A percentile compares a stretch with the other conserved stretches of the same genome.
Evolutionary conservation across 2,797 vertebrate species (phyloP).

Genomic region (Paedocypris micromegethes): DNA sequence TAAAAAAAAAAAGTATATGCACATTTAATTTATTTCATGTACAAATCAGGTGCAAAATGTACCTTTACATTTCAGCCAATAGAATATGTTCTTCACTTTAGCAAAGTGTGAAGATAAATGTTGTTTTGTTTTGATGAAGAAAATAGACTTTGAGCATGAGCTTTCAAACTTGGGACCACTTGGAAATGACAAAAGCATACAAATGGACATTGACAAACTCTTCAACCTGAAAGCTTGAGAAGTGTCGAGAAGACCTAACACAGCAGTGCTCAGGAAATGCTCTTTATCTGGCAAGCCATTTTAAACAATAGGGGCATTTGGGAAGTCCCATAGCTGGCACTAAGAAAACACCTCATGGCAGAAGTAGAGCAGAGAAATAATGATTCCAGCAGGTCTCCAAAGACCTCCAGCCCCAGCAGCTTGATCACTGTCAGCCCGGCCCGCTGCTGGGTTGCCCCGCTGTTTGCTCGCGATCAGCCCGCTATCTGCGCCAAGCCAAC

Average conservation of each 20-base stretch:
- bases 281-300: slow-evolving; percentile 23
- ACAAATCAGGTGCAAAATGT: no score
- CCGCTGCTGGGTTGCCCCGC: slow-evolving; percentile 37
- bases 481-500: slow-evolving; percentile 21
- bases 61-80: no score
- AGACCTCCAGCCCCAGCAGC: slow-evolving; percentile 38
- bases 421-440: slow-evolving; percentile 49
- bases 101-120: no score
- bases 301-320: slow-evolving; percentile 37
- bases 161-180: no score
- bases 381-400: slow-evolving; percentile 49
- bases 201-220: no score
- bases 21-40: no score
- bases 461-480: slow-evolving; percentile 31
- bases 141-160: no score
- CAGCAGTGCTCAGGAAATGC: slow-evolving; percentile 21
- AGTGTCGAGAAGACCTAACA: slow-evolving; percentile 13
- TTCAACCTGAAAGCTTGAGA: no score
- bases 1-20: no score
- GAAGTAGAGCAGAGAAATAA: slow-evolving; percentile 54
- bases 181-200: no score
- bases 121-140: no score
- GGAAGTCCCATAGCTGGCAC: slow-evolving; percentile 40
- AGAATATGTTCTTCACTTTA: no score
- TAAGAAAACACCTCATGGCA: slow-evolving; percentile 52